Conservation (phyloP, 1,140 invertebrate species). For the Ephestia elutella region DNA sequence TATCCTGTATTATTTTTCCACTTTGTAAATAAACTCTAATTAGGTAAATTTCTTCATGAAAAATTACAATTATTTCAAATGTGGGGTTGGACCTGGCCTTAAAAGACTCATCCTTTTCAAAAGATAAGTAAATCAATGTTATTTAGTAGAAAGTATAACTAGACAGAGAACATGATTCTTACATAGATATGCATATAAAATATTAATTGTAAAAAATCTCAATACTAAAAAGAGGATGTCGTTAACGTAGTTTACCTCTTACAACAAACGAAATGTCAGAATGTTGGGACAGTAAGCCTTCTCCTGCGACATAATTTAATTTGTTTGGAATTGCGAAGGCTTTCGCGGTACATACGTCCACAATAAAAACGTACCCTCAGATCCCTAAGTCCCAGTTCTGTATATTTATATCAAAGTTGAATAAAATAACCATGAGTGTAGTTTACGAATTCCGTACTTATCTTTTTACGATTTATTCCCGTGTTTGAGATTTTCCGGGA, state of each 20-base stretch:
- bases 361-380: neutral
- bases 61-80: too few relatives aligned
- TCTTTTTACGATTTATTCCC: neutral
- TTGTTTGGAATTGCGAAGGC: slow-evolving; percentile 3
- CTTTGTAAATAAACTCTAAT: too few relatives aligned
- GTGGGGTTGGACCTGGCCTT: too few relatives aligned
- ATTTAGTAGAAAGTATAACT: too few relatives aligned
- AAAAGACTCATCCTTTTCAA: neutral
- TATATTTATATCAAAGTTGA: neutral
- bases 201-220: too few relatives aligned
- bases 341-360: neutral
- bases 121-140: too few relatives aligned
- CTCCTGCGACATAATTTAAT: neutral
- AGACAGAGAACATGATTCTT: too few relatives aligned
- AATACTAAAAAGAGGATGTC: too few relatives aligned
- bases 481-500: neutral
- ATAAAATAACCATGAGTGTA: neutral
- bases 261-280: neutral
- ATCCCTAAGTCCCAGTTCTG: neutral
- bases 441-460: neutral
- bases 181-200: too few relatives aligned
- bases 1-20: too few relatives aligned
- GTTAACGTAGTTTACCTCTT: neutral
- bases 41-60: too few relatives aligned
- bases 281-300: slow-evolving; percentile 2